Base-by-base conservation (phyloP, 2,797 vertebrate species). In the Myotis findleyi region DNA sequence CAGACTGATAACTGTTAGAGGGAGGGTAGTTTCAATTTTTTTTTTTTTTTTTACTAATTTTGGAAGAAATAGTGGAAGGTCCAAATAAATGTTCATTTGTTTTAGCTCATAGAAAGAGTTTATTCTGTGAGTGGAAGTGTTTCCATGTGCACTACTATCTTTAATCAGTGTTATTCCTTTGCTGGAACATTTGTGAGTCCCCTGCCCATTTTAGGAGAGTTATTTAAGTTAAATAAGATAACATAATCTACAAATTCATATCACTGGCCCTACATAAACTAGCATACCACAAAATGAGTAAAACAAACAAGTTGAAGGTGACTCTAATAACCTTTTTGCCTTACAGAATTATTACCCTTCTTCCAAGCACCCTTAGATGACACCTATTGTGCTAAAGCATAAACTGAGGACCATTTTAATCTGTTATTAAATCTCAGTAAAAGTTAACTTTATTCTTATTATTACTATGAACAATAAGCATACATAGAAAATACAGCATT, bases 151-250 rank as follows among this genome's bases (percentile, higher is more conserved):
- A 25, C 81, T 71, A n/a, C 25, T 53, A 16, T 55, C 49, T 76
- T 53, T n/a, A 79, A 14, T 91, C 66, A 41, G 5, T 7, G 30
- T 76, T 85, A 86, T 69, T 93, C 73, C 36, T 69, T 47, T 49
- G 30, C n/a, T 17, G 12, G 51, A 27, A 71, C 62, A 77, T 38
- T 30, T 82, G 11, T 73, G 17, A 93, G 36, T 38, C 44, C 30
- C 66, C 71, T 96, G 36, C 30, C 36, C 30, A 75, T 75, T 96
- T 68, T 47, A 84, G 76, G 18, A 89, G 44, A 72, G 13, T 89
- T 73, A 44, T 89, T 95, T 68, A 92, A 27, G 55, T 87, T 75
- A 92, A 92, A 83, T 30, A 21, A 82, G 25, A 88, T 53, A 80
- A 79, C 5, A 27, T 30, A 86, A 91, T 71, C 47, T 79, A 38